Percentiles rank a stretch among this genome's conserved stretches.
Conservation (phyloP, 2,888 invertebrate genomes). For the Bellardia bayeri region DNA sequence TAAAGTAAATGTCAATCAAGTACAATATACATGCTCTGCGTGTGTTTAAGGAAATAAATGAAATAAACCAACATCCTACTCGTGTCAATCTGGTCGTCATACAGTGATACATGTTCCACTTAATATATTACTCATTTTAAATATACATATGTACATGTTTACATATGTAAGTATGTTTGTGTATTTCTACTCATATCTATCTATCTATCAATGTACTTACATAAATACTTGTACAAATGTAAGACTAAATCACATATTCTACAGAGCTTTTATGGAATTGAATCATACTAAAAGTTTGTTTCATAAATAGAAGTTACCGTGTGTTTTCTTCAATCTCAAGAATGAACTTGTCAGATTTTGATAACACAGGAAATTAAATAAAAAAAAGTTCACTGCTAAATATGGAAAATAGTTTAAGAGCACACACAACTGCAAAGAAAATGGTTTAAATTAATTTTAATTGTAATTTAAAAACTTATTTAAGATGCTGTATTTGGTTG, state of each 20-base stretch:
- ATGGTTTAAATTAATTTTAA: no score
- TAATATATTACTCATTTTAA: conserved; percentile 24
- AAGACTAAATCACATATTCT: background rate
- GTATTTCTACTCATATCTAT: background rate
- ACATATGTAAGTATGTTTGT: background rate
- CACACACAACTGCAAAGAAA: no score
- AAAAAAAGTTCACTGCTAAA: no score
- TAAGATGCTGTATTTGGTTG: no score
- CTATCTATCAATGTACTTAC: conserved; percentile 10
- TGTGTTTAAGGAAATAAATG: conserved; percentile 51
- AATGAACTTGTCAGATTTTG: no score
- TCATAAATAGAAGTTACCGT: no score
- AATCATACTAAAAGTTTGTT: background rate
- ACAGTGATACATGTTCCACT: conserved; percentile 23
- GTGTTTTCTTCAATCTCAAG: no score
- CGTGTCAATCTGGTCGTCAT: conserved; percentile 30
- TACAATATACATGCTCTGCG: conserved; percentile 16
- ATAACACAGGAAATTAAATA: no score
- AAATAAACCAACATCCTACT: conserved; percentile 41
- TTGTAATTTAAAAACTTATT: no score
- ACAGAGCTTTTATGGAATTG: background rate
- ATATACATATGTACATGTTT: background rate
- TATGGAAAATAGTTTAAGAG: no score
- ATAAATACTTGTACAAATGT: background rate
- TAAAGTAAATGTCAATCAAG: conserved; percentile 37